These are phyloP conservation scores for Microctenopoma stevenorrisi DNA, from an alignment of 2,797 vertebrate genomes.

Conservation along the genomic window DNA sequence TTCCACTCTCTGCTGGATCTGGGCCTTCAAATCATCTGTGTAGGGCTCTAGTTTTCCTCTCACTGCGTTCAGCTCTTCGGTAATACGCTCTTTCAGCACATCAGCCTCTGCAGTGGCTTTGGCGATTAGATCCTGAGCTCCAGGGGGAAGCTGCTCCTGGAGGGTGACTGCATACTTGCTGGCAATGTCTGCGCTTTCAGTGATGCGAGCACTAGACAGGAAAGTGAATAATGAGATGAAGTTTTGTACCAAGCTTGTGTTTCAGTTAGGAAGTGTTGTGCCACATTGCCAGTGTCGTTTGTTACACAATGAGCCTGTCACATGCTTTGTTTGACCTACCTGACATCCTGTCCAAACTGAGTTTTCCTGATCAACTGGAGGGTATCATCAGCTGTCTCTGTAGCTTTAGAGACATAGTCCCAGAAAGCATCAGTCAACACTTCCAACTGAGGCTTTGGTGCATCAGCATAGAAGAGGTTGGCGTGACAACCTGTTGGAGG, in stretches of 20 bases:
- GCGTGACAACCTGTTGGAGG: slow-evolving; percentile 80
- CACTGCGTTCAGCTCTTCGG: slow-evolving; percentile 64
- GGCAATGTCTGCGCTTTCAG: slow-evolving; percentile 56
- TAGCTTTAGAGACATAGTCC: slow-evolving; percentile 81
- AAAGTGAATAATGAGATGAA: slow-evolving; percentile 6
- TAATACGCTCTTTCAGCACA: slow-evolving; percentile 65
- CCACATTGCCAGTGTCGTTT: neutral
- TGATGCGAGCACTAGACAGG: slow-evolving; percentile 62
- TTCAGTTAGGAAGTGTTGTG: neutral
- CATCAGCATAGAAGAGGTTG: slow-evolving; percentile 81
- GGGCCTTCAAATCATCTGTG: slow-evolving; percentile 67
- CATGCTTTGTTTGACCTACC: slow-evolving; percentile 65
- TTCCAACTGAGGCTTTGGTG: slow-evolving; percentile 81
- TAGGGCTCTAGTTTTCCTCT: slow-evolving; percentile 74
- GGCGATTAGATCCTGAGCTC: slow-evolving; percentile 75
- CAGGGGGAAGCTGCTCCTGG: slow-evolving; percentile 73
- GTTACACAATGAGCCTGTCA: neutral
- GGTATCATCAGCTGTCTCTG: slow-evolving; percentile 80
- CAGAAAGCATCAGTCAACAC: slow-evolving; percentile 83
- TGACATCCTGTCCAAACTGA: slow-evolving; percentile 81
- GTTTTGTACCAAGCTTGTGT: neutral
- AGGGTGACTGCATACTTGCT: slow-evolving; percentile 56
- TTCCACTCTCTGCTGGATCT: slow-evolving; percentile 78
- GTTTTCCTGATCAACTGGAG: slow-evolving; percentile 78
- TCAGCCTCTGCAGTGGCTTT: slow-evolving; percentile 66